These are phyloP conservation scores for Muschampia plurimacula DNA, from an alignment of 2,888 invertebrate species.

Conservation along the genomic window DNA sequence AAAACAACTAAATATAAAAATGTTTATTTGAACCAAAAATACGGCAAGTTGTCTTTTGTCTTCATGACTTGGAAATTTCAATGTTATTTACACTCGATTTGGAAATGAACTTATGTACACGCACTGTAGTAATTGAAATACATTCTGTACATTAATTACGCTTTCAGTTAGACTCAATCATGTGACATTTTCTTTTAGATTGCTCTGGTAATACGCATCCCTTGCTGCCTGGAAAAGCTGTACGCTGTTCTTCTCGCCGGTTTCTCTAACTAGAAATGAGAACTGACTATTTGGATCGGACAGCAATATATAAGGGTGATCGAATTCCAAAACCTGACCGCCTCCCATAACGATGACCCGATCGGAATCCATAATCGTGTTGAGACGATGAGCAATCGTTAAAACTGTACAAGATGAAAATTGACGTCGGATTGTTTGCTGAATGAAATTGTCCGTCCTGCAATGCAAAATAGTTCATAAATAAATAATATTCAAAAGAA, in stretches of 20 bases:
- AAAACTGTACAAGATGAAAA: conserved; percentile 94
- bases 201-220: conserved; percentile 69
- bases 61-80: not conserved
- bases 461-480: too few relatives aligned
- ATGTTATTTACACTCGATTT: conserved; percentile 2
- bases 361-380: conserved; percentile 96
- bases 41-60: not conserved
- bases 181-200: conserved; percentile 63
- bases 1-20: not conserved
- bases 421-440: conserved; percentile 91
- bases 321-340: conserved; percentile 87
- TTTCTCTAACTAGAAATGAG: conserved; percentile 85
- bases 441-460: conserved; percentile 93
- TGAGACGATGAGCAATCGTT: conserved; percentile 96
- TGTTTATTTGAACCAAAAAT: conserved; percentile 3
- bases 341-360: conserved; percentile 89
- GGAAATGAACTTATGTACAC: not conserved
- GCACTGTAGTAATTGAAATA: not conserved
- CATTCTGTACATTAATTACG: conserved; percentile 19
- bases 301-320: conserved; percentile 86
- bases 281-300: conserved; percentile 83
- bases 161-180: conserved; percentile 6
- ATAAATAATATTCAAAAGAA: too few relatives aligned
- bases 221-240: conserved; percentile 79
- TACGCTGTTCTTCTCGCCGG: conserved; percentile 83